Base-by-base conservation (phyloP, 2,797 vertebrate genomes). In the Psittacula derbiana region DNA sequence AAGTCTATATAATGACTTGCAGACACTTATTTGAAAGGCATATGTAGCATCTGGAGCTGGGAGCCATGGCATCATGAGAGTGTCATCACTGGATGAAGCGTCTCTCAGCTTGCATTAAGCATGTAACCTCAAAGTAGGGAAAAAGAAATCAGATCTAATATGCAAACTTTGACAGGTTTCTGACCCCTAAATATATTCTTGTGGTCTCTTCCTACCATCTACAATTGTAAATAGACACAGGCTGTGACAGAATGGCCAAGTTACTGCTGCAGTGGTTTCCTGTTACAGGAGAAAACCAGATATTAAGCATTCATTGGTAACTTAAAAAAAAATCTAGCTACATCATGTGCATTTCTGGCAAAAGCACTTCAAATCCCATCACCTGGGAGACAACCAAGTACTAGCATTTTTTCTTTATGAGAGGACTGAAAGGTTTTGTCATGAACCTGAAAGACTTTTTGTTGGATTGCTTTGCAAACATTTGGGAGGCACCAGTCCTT, bases 361-460 rank as follows among this genome's bases (percentile, higher is more conserved):
- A 85, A 84, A 89, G 75, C 25, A 91, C 50, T 74, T 74, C 89
- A 85, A 95, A 28, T 91, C 57, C 69, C 91, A 90, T 92, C 72
- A 83, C 88, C 88, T 93, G 90, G 90, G 93, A 96, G 95, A 93
- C 91, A 91, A 92, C n/a, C 64, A 73, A 76, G 40, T 53, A 8
- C 55, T 75, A 85, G 81, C 75, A 49, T 75, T 43, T 93, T 85
- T 87, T 49, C 75, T 73, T 31, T 80, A n/a, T 15, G 74, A 80
- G 53, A 49, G 44, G 28, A 60, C 18, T 33, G 85, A 78, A 79
- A 76, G 74, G 27, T 43, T 94, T 60, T 73, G 46, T 92, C 78
- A 41, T 17, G 47, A 82, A 64, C 71, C 69, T 82, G 74, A 82
- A 57, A 83, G 87, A 47, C 47, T 79, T 44, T 81, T 36, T 92